A percentile compares a stretch with the other conserved stretches of the same genome.
Evolutionary conservation across 2,797 vertebrate genomes (phyloP).

Genomic region (Pseudopleuronectes americanus): DNA sequence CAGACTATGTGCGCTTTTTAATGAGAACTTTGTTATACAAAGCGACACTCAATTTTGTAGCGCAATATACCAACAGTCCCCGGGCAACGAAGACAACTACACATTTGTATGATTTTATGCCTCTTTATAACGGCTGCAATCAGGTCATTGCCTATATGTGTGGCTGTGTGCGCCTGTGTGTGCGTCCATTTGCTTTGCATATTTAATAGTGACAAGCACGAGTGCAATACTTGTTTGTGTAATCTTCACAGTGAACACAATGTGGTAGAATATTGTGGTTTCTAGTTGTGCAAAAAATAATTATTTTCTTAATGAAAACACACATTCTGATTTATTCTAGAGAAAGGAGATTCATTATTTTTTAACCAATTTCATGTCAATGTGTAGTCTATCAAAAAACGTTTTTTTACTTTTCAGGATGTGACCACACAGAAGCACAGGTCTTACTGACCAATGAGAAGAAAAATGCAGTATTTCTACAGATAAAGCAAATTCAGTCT

Average conservation of each 20-base stretch:
- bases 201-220: conserved; percentile 4
- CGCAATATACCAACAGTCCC: conserved; percentile 63
- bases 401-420: too few relatives aligned
- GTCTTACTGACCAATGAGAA: too few relatives aligned
- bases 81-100: conserved; percentile 50
- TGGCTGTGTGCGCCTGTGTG: conserved; percentile 17
- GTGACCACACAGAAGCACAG: too few relatives aligned
- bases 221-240: neutral
- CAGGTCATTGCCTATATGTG: conserved; percentile 26
- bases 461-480: too few relatives aligned
- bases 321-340: too few relatives aligned
- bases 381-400: too few relatives aligned
- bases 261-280: conserved; percentile 7
- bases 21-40: conserved; percentile 69
- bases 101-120: conserved; percentile 58
- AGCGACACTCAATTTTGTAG: conserved; percentile 60
- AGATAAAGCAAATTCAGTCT: too few relatives aligned
- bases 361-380: too few relatives aligned
- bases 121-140: conserved; percentile 59
- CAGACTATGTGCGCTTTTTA: conserved; percentile 58
- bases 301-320: too few relatives aligned
- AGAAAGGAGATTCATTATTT: too few relatives aligned
- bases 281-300: too few relatives aligned
- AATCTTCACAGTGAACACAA: neutral
- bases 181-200: neutral